Base-by-base conservation (phyloP, 2,113 vertebrate species). In the Cebus imitator region DNA sequence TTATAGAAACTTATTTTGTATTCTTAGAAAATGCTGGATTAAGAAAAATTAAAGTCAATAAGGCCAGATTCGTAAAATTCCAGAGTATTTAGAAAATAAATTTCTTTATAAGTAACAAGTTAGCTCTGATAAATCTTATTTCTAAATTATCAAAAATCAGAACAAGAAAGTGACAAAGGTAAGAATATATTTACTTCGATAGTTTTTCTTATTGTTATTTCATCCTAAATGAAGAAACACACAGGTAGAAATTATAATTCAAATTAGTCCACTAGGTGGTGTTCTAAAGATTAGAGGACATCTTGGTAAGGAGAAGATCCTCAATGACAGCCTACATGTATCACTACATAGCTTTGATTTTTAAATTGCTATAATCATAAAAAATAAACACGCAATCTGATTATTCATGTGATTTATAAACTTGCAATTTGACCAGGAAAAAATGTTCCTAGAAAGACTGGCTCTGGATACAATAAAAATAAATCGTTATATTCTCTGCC, bases 191-290 rank as follows among this genome's bases (percentile, higher is more conserved):
- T 80, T 66, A 92, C 18, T 82, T 76, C 48, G 52, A 90, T 30
- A 61, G 16, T 37, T 82, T 86, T 90, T 55, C 40, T 86, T 86
- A 30, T 4, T 17, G 18, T 21, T 79, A 73, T 76, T 91, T 93
- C 21, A 48, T 76, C 20, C 27, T 75, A 55, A 81, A 48, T 68
- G n/a, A 95, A 88, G 64, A 88, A 83, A 95, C 20, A 13, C n/a
- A 37, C 6, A 21, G 8, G 21, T 23, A 12, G 18, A 18, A 55
- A 76, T 37, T 82, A 14, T n/a, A 50, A 72, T 32, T 93, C 30
- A 45, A 81, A 48, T 91, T 95, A 91, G 66, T 58, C 90, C 73
- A 89, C 73, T 73, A 93, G 40, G 66, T 96, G 50, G 57, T 48
- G 21, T 84, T 37, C 66, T 76, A 75, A 92, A 80, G n/a, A 88